A percentile compares a stretch with the other conserved stretches of the same genome.
Conservation (phyloP, 2,797 vertebrate species). For the Nyctalus aviator region DNA sequence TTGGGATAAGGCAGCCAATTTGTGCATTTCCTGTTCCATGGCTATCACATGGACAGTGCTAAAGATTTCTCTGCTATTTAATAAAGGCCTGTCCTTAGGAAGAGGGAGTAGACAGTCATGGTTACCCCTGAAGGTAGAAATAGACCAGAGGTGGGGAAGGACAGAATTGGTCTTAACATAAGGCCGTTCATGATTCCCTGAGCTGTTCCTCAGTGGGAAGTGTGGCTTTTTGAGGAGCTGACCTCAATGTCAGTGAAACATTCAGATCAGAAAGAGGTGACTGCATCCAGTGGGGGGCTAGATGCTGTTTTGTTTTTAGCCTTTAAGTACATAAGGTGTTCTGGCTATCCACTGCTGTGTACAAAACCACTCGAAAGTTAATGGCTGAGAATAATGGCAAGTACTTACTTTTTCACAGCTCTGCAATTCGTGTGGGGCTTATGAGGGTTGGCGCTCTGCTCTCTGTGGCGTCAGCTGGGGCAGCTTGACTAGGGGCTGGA, state of each 20-base stretch:
- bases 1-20: conserved; percentile 60
- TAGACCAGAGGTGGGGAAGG: background rate
- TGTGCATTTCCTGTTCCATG: conserved; percentile 37
- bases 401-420: conserved; percentile 49
- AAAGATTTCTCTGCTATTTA: conserved; percentile 60
- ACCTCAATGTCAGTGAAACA: conserved; percentile 41
- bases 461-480: background rate
- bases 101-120: conserved; percentile 35
- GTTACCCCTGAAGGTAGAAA: conserved; percentile 35
- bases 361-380: conserved; percentile 44
- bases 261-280: conserved; percentile 52
- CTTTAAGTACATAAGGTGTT: background rate
- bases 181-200: conserved; percentile 1
- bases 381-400: conserved; percentile 33
- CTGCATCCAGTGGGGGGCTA: background rate
- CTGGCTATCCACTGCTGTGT: conserved; percentile 16
- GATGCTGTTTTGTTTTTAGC: conserved; percentile 44
- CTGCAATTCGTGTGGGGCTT: conserved; percentile 36
- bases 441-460: background rate
- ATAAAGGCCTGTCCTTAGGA: conserved; percentile 12
- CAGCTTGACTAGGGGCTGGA: conserved; percentile 12
- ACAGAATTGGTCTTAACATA: conserved; percentile 25
- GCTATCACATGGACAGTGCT: conserved; percentile 39
- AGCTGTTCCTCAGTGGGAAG: conserved; percentile 37
- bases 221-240: conserved; percentile 41